Evolutionary conservation across 2,888 invertebrate species (phyloP).

Genomic region (Sabellastarte sp.): DNA sequence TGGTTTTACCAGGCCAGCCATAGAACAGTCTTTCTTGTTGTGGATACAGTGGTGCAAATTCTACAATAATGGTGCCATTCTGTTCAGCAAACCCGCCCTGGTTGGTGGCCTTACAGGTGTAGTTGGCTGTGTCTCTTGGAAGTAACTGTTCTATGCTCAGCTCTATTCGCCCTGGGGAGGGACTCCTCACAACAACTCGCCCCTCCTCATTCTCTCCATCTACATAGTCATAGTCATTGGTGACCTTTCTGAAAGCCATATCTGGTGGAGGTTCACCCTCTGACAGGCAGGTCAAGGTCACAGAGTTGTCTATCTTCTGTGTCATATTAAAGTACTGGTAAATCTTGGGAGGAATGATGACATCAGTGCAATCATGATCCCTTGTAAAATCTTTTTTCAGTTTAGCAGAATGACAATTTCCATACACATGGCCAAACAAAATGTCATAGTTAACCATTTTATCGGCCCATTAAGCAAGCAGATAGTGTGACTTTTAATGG

Average conservation of each 20-base stretch:
- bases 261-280: conserved; percentile 27
- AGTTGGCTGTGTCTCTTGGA: conserved; percentile 33
- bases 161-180: not conserved
- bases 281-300: conserved; percentile 27
- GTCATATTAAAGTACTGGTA: conserved; percentile 7
- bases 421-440: too few species aligned
- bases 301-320: not conserved
- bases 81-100: conserved; percentile 30
- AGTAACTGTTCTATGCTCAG: conserved; percentile 19
- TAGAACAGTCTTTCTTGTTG: too few species aligned
- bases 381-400: too few species aligned
- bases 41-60: too few species aligned
- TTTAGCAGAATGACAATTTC: too few species aligned
- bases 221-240: conserved; percentile 14
- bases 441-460: too few species aligned
- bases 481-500: too few species aligned
- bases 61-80: conserved; percentile 35
- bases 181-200: not conserved
- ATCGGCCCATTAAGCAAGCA: too few species aligned
- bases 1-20: too few species aligned
- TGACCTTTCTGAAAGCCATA: conserved; percentile 29
- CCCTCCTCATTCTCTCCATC: conserved; percentile 13
- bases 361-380: too few species aligned
- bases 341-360: conserved; percentile 13
- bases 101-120: conserved; percentile 40